Evolutionary conservation across 2,113 vertebrate species (phyloP), one percentile per base, ranked within the genome.

Genomic region (Catharus fuscescens): DNA sequence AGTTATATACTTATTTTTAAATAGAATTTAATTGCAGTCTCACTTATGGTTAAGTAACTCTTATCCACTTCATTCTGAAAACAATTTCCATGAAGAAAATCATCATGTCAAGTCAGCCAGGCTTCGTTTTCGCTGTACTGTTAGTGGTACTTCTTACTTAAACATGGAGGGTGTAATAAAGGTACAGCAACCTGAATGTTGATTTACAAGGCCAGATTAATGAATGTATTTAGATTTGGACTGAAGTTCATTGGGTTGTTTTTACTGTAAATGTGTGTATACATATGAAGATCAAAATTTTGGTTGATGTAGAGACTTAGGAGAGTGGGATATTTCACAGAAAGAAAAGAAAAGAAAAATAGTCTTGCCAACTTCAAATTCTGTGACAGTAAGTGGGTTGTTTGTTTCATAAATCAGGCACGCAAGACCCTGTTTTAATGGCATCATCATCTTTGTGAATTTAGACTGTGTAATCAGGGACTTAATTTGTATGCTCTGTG

Each of bases 401-500:
- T 50, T 80, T 61, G 18, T 69, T 85, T 88, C 24, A 65, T 91
- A 87, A 96, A 86, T 96, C 60, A 94, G 67, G 52, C 47, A 14
- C 34, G 38, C n/a, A 92, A 91, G 93, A 38, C 31, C 36, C 44
- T 95, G 67, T 94, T 83, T 96, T 93, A 93, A 72, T 82, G 81
- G 32, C 85, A 86, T 74, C 62, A 42, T 1, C 0, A 90, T 94
- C 69, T 94, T 71, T 44, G 48, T 90, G 88, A 96, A 92, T 93
- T 92, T 88, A 32, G 54, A 82, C 64, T 95, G 18, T 80, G 65
- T 90, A 97, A 78, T 93, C 60, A 84, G 88, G 57, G 74, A 67
- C n/a, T 92, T 86, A 70, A 96, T 94, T 94, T 93, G 67, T 95
- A n/a, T 94, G 70, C 73, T 93, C 54, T 92, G 54, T 96, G 95